Percentiles rank a stretch among this genome's conserved stretches.
Conservation (phyloP, 2,888 invertebrate species). For the Nycteola revayana region DNA sequence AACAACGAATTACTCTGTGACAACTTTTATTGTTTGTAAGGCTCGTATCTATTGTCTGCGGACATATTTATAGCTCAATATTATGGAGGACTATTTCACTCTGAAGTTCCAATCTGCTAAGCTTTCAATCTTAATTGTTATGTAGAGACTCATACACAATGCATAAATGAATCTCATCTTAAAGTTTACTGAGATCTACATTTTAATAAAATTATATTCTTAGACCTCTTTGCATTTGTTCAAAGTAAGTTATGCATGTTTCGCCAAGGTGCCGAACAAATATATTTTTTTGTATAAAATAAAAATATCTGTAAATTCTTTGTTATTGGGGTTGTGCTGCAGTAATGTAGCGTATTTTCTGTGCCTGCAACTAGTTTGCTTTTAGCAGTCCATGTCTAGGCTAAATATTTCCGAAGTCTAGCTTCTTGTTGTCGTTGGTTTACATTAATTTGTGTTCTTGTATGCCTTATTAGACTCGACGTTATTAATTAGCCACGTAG, state of each 20-base stretch:
- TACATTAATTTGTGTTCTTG: constrained; percentile 29
- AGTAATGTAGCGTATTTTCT: constrained; percentile 60
- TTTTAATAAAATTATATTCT: constrained; percentile 20
- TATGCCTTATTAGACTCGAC: constrained; percentile 26
- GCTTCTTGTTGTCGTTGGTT: constrained; percentile 42
- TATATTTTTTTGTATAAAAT: constrained; percentile 26
- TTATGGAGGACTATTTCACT: constrained; percentile 30
- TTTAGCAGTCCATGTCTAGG: constrained; percentile 52
- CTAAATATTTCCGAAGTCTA: constrained; percentile 39
- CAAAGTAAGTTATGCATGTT: constrained; percentile 17
- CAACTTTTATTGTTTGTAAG: constrained; percentile 45
- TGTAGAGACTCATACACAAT: constrained; percentile 10
- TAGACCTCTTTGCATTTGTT: constrained; percentile 24
- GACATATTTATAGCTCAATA: constrained; percentile 41
- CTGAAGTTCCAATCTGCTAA: constrained; percentile 21
- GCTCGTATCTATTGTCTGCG: constrained; percentile 30
- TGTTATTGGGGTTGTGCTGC: constrained; percentile 60
- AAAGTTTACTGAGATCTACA: constrained; percentile 19
- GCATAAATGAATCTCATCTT: constrained; percentile 39
- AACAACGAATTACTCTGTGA: constrained; percentile 76
- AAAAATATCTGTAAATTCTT: constrained; percentile 27
- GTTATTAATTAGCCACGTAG: constrained; percentile 26
- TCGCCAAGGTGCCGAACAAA: constrained; percentile 37
- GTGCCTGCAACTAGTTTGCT: constrained; percentile 70
- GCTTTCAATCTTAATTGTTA: constrained; percentile 21